phyloP scores from a whole-genome alignment of 2,888 invertebrate species.

The Drosophila tripunctata region DNA sequence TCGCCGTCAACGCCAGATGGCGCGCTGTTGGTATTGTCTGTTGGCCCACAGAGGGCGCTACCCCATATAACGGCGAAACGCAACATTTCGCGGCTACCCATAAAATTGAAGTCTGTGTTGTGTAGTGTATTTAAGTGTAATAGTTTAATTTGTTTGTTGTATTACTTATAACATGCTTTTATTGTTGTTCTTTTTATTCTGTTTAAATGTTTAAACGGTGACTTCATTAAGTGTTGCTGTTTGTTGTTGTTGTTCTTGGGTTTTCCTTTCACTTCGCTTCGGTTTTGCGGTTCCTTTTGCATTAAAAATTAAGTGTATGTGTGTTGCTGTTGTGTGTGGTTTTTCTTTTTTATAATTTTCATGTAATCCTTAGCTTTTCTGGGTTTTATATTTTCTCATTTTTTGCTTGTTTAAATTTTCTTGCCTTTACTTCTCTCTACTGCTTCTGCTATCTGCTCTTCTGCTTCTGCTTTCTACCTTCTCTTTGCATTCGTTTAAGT shows the following conservation, averaged over 20 bases:
- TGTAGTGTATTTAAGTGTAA: slow-evolving; percentile 62
- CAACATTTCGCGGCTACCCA: slow-evolving; percentile 21
- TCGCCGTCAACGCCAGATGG: slow-evolving; percentile 52
- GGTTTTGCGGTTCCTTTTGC: slow-evolving; percentile 70
- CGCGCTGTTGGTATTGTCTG: slow-evolving; percentile 30
- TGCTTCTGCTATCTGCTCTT: neutral
- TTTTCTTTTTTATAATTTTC: slow-evolving; percentile 49
- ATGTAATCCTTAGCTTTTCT: slow-evolving; percentile 61
- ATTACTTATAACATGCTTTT: slow-evolving; percentile 63
- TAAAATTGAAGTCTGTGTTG: slow-evolving; percentile 27
- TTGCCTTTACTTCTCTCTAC: slow-evolving; percentile 44
- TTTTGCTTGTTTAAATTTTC: slow-evolving; percentile 72
- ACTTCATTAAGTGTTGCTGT: slow-evolving; percentile 79
- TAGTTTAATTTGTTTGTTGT: slow-evolving; percentile 55
- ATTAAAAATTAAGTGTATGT: slow-evolving; percentile 67
- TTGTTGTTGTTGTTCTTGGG: slow-evolving; percentile 69
- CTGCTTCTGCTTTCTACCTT: slow-evolving; percentile 21
- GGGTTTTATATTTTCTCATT: slow-evolving; percentile 54
- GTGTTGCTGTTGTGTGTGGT: slow-evolving; percentile 47
- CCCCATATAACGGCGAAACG: neutral
- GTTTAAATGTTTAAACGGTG: slow-evolving; percentile 78
- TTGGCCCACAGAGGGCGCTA: slow-evolving; percentile 47
- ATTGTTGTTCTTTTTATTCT: slow-evolving; percentile 32
- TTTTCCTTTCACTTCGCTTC: slow-evolving; percentile 26
- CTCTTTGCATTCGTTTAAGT: slow-evolving; percentile 59